Evolutionary conservation across 2,113 vertebrate species (phyloP), one percentile per base, ranked within the genome.

Genomic region (Gymnogyps californianus): DNA sequence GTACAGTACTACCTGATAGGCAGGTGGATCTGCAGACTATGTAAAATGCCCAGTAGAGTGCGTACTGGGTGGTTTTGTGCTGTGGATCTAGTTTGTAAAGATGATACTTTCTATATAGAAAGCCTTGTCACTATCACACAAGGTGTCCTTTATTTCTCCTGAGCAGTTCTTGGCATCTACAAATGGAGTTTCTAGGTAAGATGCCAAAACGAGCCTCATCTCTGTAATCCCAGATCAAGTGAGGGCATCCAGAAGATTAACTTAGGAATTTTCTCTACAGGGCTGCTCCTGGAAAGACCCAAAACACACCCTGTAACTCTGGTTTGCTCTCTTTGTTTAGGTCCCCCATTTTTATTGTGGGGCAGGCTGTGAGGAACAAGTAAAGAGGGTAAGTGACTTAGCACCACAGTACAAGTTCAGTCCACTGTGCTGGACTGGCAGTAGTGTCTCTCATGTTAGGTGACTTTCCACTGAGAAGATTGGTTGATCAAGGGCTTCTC

Each of bases 1-100:
- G 46, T 16, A 11, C 5, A 1, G 36, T 17, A 9, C 29, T 0
- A 38, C 38, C 38, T 38, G 49, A 1, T 4, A 36, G 36, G 40
- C 72, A 75, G 49, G 34, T 44, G 59, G 32, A 17, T 42, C 40
- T 70, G 82, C 42, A 70, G 81, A 9, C 47, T 24, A 4, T 16
- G 21, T 11, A 36, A 47, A 55, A 38, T 19, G 17, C 47, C 64
- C 69, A 29, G 22, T 0, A 6, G 52, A 36, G 17, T 9, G 47
- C 36, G 18, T 2, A 3, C 3, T 2, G 20, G 34, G 7, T 38
- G 42, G 38, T 16, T 82, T 62, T 83, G n/a, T 69, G n/a, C 52
- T 34, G 4, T 18, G 17, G 75, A 32, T 34, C 42, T 42, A 36
- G 2, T 25, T 71, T 40, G 61, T 54, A 58, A 88, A 34, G 49